A percentile compares a stretch with the other conserved stretches of the same genome.
Conservation (phyloP, 2,888 invertebrate genomes). For the Reticulitermes lucifugus region DNA sequence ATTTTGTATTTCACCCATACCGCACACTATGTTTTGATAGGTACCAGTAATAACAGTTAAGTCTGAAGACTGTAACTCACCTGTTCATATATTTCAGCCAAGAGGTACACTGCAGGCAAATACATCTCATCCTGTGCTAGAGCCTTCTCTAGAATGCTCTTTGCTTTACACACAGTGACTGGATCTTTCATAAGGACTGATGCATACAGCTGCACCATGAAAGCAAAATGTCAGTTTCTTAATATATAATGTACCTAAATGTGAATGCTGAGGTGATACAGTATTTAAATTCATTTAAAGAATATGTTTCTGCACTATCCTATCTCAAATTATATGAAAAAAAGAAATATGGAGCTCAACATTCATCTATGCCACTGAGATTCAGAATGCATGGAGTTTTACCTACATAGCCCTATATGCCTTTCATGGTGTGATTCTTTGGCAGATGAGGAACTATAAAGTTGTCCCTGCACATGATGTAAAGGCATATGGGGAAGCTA, state of each 20-base stretch:
- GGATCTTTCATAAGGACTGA: conserved; percentile 78
- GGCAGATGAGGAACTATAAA: too few species aligned
- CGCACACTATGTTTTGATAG: too few species aligned
- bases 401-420: too few species aligned
- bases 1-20: too few species aligned
- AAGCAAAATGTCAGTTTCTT: conserved; percentile 56
- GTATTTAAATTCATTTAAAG: not conserved
- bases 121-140: conserved; percentile 78
- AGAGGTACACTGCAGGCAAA: conserved; percentile 77
- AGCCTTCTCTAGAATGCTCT: conserved; percentile 78
- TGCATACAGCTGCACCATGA: conserved; percentile 74
- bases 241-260: not conserved
- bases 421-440: too few species aligned
- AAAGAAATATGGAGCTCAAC: too few species aligned
- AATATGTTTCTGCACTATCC: not conserved
- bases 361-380: too few species aligned
- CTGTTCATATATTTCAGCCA: conserved; percentile 77
- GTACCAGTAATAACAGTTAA: too few species aligned
- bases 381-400: too few species aligned
- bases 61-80: conserved; percentile 56
- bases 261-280: not conserved
- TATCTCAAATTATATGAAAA: not conserved
- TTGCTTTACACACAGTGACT: conserved; percentile 70
- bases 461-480: too few species aligned
- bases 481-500: too few species aligned